phyloP scores from a whole-genome alignment of 2,888 invertebrate species.

The Acrobasis repandana region DNA sequence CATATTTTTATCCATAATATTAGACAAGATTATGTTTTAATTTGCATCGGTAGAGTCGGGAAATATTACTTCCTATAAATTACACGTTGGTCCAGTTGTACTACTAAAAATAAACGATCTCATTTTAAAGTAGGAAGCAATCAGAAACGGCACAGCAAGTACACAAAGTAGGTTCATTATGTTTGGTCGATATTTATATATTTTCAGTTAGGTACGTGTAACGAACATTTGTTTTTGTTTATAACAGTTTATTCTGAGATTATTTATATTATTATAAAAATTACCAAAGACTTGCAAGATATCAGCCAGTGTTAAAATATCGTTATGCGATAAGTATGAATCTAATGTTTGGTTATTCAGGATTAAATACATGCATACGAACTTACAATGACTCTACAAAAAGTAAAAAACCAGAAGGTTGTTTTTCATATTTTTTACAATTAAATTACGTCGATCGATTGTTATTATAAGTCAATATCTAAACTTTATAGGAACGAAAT shows the following conservation, averaged over 20 bases:
- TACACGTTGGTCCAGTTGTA: slow-evolving; percentile 3
- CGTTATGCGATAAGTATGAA: too few species aligned
- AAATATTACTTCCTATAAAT: background rate
- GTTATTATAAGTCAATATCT: too few species aligned
- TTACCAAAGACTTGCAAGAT: background rate
- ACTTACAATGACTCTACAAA: too few species aligned
- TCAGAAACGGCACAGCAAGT: slow-evolving; percentile 6
- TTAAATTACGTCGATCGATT: too few species aligned
- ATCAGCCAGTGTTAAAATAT: background rate
- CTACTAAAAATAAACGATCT: slow-evolving; percentile 16
- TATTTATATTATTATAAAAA: background rate
- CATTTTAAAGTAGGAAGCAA: slow-evolving; percentile 4
- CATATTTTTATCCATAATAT: background rate
- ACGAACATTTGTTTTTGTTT: slow-evolving; percentile 6
- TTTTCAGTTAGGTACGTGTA: background rate
- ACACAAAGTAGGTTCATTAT: background rate
- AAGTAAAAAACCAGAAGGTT: too few species aligned
- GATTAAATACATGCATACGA: too few species aligned
- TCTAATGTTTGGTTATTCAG: too few species aligned
- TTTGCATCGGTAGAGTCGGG: background rate
- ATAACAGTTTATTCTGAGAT: background rate
- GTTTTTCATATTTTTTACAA: too few species aligned
- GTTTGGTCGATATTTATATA: background rate
- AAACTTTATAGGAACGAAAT: too few species aligned
- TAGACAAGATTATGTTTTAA: background rate